A percentile compares a stretch with the other conserved stretches of the same genome.
Conservation (phyloP, 2,888 invertebrate genomes). For the Baccha elongata region DNA sequence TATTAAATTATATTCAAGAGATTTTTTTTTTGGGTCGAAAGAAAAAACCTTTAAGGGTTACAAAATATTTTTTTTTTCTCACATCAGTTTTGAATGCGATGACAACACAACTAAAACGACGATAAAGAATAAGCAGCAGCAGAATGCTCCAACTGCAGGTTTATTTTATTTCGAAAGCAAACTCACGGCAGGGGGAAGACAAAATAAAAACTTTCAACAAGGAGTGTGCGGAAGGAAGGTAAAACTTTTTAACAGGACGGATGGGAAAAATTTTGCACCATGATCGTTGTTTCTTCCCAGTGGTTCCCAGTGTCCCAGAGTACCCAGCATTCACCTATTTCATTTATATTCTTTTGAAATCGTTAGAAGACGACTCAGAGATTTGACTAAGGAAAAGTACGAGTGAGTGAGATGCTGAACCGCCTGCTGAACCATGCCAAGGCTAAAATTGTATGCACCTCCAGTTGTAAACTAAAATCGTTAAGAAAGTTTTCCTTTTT, state of each 20-base stretch:
- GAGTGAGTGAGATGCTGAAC: constrained; percentile 6
- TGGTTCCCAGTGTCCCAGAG: neutral
- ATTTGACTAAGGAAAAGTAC: neutral
- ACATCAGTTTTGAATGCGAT: constrained; percentile 55
- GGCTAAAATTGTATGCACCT: constrained; percentile 54
- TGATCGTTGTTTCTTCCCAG: constrained; percentile 30
- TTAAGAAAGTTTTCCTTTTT: constrained; percentile 62
- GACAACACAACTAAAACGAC: constrained; percentile 34
- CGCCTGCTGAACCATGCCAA: neutral
- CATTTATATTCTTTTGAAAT: constrained; percentile 52
- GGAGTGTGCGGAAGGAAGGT: constrained; percentile 53
- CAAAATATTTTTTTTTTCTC: constrained; percentile 34
- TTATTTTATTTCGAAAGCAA: constrained; percentile 37
- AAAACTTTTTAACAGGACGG: constrained; percentile 60
- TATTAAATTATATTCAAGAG: constrained; percentile 70
- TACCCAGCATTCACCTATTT: constrained; percentile 31
- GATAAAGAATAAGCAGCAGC: constrained; percentile 24
- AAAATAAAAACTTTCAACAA: constrained; percentile 51
- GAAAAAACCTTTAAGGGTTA: constrained; percentile 49
- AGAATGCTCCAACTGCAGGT: constrained; percentile 35
- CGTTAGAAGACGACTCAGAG: constrained; percentile 20
- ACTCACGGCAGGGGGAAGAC: neutral
- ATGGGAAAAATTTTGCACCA: constrained; percentile 58
- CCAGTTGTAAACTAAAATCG: constrained; percentile 57
- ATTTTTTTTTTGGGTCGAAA: constrained; percentile 17